Base-by-base conservation (phyloP, 2,113 vertebrate species). In the Poeciliopsis turrubarensis region DNA sequence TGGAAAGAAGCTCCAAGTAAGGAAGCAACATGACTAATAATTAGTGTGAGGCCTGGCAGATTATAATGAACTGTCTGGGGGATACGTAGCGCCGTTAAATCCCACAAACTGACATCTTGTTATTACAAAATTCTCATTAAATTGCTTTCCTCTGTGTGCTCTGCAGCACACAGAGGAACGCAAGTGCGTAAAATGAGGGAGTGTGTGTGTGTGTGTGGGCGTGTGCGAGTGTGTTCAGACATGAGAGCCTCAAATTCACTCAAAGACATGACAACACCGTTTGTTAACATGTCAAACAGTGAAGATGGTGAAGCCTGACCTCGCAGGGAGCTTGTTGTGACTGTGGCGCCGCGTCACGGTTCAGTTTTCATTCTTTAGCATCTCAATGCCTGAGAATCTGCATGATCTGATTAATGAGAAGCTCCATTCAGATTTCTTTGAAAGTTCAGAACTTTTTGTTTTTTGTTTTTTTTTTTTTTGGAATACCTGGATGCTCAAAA, bases 1-100 rank as follows among this genome's bases (percentile, higher is more conserved):
- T 71, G 62, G 30, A 54, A 80, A 71, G 41, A 22, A 78, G 72
- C 72, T 65, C 62, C 30, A 27, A 15, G 22, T 54, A 63, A 72
- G 47, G 72, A 74, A 57, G 71, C 12, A 62, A 34, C 11, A 26
- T 30, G 39, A 72, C 34, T 62, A 71, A 77, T 82, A 47, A 71
- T 73, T 60, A 74, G 26, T 1, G 60, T 26, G 64, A 37, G 22
- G 9, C 47, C 69, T 57, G 22, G 62, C 30, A 65, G 41, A 65
- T 60, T 22, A 60, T 63, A 65, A 75, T 70, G 69, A 72, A 75
- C 44, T 70, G 65, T 73, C 32, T 27, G 2, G 4, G 4, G 54
- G 75, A 60, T 77, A n/a, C 63, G 47, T 61, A 19, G 2, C 61
- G 7, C 0, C 29, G 19, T 31, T 69, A 5, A 32, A 65, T 76